Evolutionary conservation across 2,113 vertebrate genomes (phyloP).

Genomic region (Mus musculus): GRCm39 chr12:36029001-36029500

Average conservation of each 20-base stretch:
- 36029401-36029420: too few relatives aligned
- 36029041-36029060: neutral
- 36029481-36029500: neutral
- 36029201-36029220: neutral
- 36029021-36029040: neutral
- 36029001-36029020: neutral
- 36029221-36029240: neutral
- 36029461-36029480: neutral
- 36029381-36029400: neutral
- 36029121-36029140: neutral
- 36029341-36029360: slow-evolving; percentile 3
- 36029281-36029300: neutral
- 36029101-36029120: too few relatives aligned
- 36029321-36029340: neutral
- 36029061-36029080: slow-evolving; percentile 2
- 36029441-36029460: neutral
- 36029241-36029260: neutral
- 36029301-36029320: neutral
- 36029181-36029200: neutral
- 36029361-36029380: neutral
- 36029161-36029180: neutral
- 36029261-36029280: neutral
- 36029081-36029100: neutral
- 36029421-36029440: neutral
- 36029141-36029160: neutral